Evolutionary conservation across 1,140 invertebrate species (phyloP), one percentile per base, ranked within the genome.

Genomic region (Microplitis demolitor): DNA sequence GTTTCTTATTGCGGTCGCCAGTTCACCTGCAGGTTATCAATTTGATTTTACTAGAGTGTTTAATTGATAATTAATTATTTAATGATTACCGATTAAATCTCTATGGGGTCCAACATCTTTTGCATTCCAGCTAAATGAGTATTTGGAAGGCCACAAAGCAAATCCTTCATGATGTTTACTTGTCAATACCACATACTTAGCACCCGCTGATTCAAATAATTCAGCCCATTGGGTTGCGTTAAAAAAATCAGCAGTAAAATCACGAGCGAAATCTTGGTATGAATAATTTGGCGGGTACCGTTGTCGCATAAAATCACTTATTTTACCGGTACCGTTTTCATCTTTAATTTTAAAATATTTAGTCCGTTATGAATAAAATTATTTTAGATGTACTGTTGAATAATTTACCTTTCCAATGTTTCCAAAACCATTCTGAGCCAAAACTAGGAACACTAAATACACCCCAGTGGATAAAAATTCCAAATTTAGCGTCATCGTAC

Each of bases 101-200:
- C 90, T 87, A 70, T 93, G 91, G 9, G 96, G 95, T 53, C 97
- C 97, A 69, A 96, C 89, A 79, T 97, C 96, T 70, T 92, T 83
- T 0, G 95, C 88, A 87, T 98, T 98, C 96, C 96, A 98, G 79
- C 95, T 94, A 79, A 92, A 98, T 0, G 95, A 92, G 70, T 92
- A 90, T 75, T 90, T 91, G 0, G 95, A 97, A 35, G 96, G 96
- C 92, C 95, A 98, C 34, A 97, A 70, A 0, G 96, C 95, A 78
- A 90, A 98, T 9, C 96, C 96, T 85, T 98, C 96, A 82, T 98
- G 96, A 89, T 98, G 97, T 87, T 98, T 98, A 78, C 93, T 95
- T 3, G 96, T 98, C 2, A 98, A 80, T 2, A 98, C 94, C 5
- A 98, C 89, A 82, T 98, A 96, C 90, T 92, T 94, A 56, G 95